Conservation (phyloP, 2,113 vertebrate species). For the Hipposideros armiger region DNA sequence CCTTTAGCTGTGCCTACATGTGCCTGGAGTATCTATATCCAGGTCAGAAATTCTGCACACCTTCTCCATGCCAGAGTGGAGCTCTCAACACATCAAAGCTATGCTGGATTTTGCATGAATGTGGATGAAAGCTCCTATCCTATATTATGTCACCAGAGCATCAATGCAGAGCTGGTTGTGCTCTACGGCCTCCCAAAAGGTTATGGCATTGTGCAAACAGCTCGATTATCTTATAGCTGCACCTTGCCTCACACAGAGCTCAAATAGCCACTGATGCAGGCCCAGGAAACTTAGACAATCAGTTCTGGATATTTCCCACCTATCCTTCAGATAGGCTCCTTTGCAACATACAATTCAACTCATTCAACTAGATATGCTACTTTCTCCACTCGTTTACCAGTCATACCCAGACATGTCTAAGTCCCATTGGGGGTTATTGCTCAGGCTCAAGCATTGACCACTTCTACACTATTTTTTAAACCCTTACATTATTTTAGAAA, state of each 20-base stretch:
- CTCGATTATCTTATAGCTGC: not conserved
- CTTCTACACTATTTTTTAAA: conserved; percentile 1
- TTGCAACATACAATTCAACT: not conserved
- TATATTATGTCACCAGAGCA: not conserved
- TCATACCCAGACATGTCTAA: not conserved
- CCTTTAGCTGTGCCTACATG: too few relatives aligned
- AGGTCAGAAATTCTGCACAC: not conserved
- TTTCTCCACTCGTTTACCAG: too few relatives aligned
- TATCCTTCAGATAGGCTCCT: not conserved
- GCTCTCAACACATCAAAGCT: not conserved
- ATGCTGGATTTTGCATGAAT: not conserved
- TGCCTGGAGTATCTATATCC: not conserved
- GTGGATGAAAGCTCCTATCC: not conserved
- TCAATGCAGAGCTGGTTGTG: accelerated
- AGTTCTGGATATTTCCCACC: not conserved
- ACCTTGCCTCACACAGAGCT: not conserved
- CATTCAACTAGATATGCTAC: not conserved
- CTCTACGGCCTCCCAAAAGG: not conserved
- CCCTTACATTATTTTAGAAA: conserved; percentile 57
- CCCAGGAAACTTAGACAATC: not conserved
- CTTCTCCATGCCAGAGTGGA: not conserved
- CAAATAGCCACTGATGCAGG: not conserved
- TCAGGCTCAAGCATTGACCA: not conserved
- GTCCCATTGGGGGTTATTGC: not conserved
- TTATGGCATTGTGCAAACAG: not conserved